These are phyloP conservation scores for Dryocosmus kuriphilus DNA, from an alignment of 2,888 invertebrate species.

Conservation along the genomic window DNA sequence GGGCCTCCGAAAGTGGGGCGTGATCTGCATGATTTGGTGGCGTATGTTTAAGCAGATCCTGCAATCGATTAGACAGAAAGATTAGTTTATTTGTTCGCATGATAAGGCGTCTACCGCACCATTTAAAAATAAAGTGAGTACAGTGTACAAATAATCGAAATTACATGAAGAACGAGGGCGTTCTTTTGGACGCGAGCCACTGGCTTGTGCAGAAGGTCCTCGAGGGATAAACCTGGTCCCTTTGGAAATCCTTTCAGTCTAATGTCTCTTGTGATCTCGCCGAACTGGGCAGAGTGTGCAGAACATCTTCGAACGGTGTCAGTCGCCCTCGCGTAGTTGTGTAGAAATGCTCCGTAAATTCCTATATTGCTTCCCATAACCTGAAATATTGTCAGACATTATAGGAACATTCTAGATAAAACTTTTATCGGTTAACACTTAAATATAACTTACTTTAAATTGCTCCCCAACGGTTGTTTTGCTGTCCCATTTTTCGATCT, in stretches of 20 bases:
- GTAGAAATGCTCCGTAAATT: constrained; percentile 92
- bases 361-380: constrained; percentile 89
- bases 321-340: constrained; percentile 94
- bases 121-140: background rate
- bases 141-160: constrained; percentile 62
- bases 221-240: constrained; percentile 84
- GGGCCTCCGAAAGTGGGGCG: constrained; percentile 87
- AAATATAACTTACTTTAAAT: constrained; percentile 84
- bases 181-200: constrained; percentile 96
- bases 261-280: constrained; percentile 88
- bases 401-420: too few species aligned
- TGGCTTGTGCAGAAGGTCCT: constrained; percentile 94
- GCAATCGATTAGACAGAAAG: constrained; percentile 60
- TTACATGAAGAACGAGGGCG: constrained; percentile 90
- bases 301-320: constrained; percentile 93
- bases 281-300: constrained; percentile 89
- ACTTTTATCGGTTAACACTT: too few species aligned
- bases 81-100: constrained; percentile 16
- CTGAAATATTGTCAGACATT: constrained; percentile 69
- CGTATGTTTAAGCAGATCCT: constrained; percentile 90
- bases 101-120: constrained; percentile 14
- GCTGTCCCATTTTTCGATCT: constrained; percentile 86
- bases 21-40: constrained; percentile 89
- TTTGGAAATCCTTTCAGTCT: constrained; percentile 79
- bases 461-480: constrained; percentile 89